Base-by-base conservation (phyloP, 2,113 vertebrate species). In the Amblyornis subalaris region DNA sequence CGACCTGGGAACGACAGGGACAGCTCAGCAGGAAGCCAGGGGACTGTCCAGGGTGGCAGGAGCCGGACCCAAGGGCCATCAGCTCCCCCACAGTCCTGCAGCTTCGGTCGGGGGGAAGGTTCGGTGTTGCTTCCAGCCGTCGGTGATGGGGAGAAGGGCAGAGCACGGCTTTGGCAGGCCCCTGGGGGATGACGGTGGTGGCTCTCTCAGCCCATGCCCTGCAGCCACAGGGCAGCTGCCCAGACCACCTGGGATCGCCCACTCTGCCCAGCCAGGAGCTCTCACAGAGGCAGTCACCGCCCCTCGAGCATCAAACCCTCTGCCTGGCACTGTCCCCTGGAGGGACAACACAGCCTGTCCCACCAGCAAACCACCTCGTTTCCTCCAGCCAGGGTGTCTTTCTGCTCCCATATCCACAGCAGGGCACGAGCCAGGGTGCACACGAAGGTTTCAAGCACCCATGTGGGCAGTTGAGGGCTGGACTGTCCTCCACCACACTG, bases 1-100 rank as follows among this genome's bases (percentile, higher is more conserved):
- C 99, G 4, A 99, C 99, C 99, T 99, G 97, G 26, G 7, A 3
- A 62, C 6, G 48, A 71, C 44, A 14, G 12, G 44, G 26, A 66
- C 11, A 3, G 8, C 40, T 85, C 85, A 93, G 84, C 8, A 3
- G 18, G 13, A 51, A 15, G 22, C 8, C 28, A 0, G n/a, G 54
- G 55, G 58, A 19, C 7, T 4, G 10, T 5, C 1, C 0, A 36
- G 45, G 24, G 8, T 0, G 3, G 36, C n/a, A 66, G 57, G 45
- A 89, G 71, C 55, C 9, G 35, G 28, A 54, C 7, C 12, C 9
- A 0, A 55, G 40, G 36, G 67, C 22, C n/a, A 33, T 0, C 33
- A 20, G 3, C 28, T 13, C 17, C 25, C 20, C 23, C 7, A 13
- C 2, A 0, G 0, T 1, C 16, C 81, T 9, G 22, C 79, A 38